Percentiles rank a stretch among this genome's conserved stretches.
Conservation (phyloP, 2,113 vertebrate species). For the Myotis davidii region DNA sequence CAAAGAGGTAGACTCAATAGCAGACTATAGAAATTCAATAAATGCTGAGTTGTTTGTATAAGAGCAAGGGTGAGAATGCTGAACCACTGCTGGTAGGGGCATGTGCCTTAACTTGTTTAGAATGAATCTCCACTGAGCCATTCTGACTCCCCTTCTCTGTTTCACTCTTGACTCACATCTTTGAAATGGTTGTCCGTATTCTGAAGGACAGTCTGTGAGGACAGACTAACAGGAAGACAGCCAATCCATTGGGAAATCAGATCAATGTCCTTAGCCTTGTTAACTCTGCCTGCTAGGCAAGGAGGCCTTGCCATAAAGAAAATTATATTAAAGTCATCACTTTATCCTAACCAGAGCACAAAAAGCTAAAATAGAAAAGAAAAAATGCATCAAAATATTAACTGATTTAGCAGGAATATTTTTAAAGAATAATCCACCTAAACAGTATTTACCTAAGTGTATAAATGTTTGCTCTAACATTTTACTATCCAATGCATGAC, state of each 20-base stretch:
- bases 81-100: not conserved
- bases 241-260: not conserved
- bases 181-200: constrained; percentile 6
- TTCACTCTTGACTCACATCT: constrained; percentile 32
- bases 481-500: constrained; percentile 63
- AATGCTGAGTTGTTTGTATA: not conserved
- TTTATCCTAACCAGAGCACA: constrained; percentile 7
- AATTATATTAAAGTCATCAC: not conserved
- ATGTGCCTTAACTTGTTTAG: not conserved
- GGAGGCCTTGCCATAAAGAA: not conserved
- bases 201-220: constrained; percentile 33
- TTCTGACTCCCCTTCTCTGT: not conserved
- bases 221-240: constrained; percentile 39
- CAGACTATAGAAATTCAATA: constrained; percentile 31
- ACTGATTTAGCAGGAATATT: not conserved
- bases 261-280: not conserved
- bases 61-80: not conserved
- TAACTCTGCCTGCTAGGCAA: not conserved
- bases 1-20: not conserved
- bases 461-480: constrained; percentile 64
- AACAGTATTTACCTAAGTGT: constrained; percentile 48
- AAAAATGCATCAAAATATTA: not conserved
- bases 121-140: not conserved
- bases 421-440: constrained; percentile 50
- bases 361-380: not conserved